Conservation (phyloP, 2,888 invertebrate species). For the Ectemnius lituratus region DNA sequence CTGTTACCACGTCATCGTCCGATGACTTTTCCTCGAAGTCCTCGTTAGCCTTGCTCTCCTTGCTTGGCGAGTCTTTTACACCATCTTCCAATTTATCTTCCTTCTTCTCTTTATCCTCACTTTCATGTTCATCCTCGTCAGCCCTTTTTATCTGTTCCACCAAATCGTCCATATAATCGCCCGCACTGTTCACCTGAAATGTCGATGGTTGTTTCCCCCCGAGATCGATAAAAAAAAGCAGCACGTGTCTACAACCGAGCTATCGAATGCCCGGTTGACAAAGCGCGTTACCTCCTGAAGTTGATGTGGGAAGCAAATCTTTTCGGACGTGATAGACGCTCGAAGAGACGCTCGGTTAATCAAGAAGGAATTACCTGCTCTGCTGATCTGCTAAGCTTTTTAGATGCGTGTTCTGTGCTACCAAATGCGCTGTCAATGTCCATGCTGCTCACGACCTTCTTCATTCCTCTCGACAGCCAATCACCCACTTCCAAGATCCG, state of each 20-base stretch:
- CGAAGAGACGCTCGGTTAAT: too few relatives aligned
- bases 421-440: slow-evolving; percentile 76
- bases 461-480: slow-evolving; percentile 76
- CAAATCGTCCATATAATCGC: slow-evolving; percentile 59
- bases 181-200: slow-evolving; percentile 52
- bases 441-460: slow-evolving; percentile 75
- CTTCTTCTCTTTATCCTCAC: slow-evolving; percentile 41
- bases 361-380: slow-evolving; percentile 42
- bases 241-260: slow-evolving; percentile 1
- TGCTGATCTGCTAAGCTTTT: slow-evolving; percentile 40
- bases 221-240: slow-evolving; percentile 5
- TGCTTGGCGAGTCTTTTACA: slow-evolving; percentile 17
- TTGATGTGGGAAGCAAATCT: too few relatives aligned
- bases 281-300: neutral
- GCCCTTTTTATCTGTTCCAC: slow-evolving; percentile 66
- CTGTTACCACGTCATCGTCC: slow-evolving; percentile 53
- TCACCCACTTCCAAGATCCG: slow-evolving; percentile 81
- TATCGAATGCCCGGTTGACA: neutral
- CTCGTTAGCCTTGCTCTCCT: slow-evolving; percentile 44
- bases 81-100: slow-evolving; percentile 31
- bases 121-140: slow-evolving; percentile 60
- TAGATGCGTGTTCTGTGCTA: slow-evolving; percentile 65
- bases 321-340: too few relatives aligned
- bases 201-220: slow-evolving; percentile 20
- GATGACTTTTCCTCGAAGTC: slow-evolving; percentile 51